These are phyloP conservation scores for Eristalinus sepulchralis DNA, from an alignment of 2,888 invertebrate species.

Conservation along the genomic window DNA sequence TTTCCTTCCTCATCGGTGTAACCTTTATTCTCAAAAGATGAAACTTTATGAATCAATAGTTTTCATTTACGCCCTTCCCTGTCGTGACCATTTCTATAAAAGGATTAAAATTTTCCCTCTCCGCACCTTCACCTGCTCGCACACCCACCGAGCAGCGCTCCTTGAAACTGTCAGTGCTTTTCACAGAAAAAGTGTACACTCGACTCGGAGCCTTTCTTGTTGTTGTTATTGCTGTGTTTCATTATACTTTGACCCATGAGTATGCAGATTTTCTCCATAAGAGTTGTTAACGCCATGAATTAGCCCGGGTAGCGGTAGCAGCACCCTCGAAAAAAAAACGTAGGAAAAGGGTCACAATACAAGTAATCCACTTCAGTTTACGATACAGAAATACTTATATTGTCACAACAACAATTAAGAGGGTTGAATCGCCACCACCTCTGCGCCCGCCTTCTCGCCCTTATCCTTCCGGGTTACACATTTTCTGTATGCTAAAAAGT, in stretches of 20 bases:
- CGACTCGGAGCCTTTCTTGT: slow-evolving; percentile 34
- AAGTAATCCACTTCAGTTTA: slow-evolving; percentile 39
- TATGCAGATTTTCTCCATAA: slow-evolving; percentile 44
- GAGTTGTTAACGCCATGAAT: slow-evolving; percentile 49
- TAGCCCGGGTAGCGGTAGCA: slow-evolving; percentile 35
- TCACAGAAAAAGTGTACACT: slow-evolving; percentile 35
- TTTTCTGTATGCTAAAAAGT: slow-evolving; percentile 1
- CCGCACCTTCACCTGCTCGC: slow-evolving; percentile 10
- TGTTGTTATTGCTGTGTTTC: slow-evolving; percentile 8
- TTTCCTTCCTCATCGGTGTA: background rate
- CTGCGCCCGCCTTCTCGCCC: background rate
- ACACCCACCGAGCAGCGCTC: background rate
- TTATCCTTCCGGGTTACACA: slow-evolving; percentile 10
- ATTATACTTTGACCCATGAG: slow-evolving; percentile 59
- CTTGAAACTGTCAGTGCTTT: slow-evolving; percentile 44
- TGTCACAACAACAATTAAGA: slow-evolving; percentile 32
- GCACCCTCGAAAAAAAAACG: background rate
- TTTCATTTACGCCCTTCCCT: background rate
- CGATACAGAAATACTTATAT: slow-evolving; percentile 24
- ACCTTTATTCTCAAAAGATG: background rate
- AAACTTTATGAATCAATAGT: slow-evolving; percentile 32
- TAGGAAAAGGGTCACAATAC: slow-evolving; percentile 28
- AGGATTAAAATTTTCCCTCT: slow-evolving; percentile 48
- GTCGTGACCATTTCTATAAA: slow-evolving; percentile 29
- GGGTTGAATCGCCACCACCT: slow-evolving; percentile 11